Base-by-base conservation (phyloP, 2,888 invertebrate species). In the Agrochola macilenta region DNA sequence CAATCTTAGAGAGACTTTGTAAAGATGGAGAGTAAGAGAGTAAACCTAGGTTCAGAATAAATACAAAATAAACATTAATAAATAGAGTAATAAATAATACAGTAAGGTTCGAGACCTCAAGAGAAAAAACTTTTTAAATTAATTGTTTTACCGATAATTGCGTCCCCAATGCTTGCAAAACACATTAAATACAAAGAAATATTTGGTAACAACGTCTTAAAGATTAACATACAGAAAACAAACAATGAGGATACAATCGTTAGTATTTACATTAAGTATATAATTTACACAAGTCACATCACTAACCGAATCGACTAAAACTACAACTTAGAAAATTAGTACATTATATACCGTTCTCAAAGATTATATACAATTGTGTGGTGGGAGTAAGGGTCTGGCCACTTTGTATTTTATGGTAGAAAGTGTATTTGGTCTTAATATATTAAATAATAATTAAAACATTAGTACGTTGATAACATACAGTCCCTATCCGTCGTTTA, bases 151-250 rank as follows among this genome's bases (percentile, higher is more conserved):
- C 74, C 69, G 79, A 82, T 79, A 80, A 81, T 82, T 76, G 83
- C 85, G 87, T 88, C 88, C 88, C 90, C 80, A 77, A 86, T 86
- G 89, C 89, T 84, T 86, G 89, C 89, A 86, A 89, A 92, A 91
- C 90, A 83, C 87, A 84, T 83, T 93, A 95, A 96, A 96, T 96
- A 96, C 92, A 95, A 95, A 91, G 90, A 92, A 94, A 96, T 96
- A 96, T 96, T 96, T 96, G 96, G 96, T 96, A 96, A 96, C 96
- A 95, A 96, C 94, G 76, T 95, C 94, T 95, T 95, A 91, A 90
- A 91, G 89, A 89, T 88, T 89, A 89, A 89, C 84, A 88, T 88
- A 88, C 76, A 88, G 86, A 90, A 88, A 88, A 89, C 85, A 88
- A 88, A 84, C 85, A 82, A 86, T 82, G 83, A 88, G 88, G 88